Percentiles rank a stretch among this genome's conserved stretches.
These are phyloP conservation scores for Acromyrmex charruanus DNA, from an alignment of 1,140 invertebrate genomes.

Conservation along the genomic window DNA sequence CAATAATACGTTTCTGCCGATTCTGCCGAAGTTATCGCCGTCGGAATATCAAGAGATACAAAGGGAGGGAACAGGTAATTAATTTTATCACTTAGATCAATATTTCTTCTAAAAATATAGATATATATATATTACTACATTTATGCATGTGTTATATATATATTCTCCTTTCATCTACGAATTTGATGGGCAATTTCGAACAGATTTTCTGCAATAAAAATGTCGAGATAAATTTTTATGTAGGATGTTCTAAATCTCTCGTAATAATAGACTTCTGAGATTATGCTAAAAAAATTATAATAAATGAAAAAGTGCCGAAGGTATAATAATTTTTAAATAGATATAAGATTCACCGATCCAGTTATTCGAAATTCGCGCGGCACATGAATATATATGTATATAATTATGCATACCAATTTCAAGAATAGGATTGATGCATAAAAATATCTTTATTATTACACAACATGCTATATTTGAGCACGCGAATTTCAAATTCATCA, in stretches of 20 bases:
- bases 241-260: neutral
- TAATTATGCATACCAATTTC: neutral
- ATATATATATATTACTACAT: neutral
- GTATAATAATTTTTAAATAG: constrained; percentile 7
- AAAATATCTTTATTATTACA: neutral
- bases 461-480: neutral
- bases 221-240: neutral
- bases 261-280: neutral
- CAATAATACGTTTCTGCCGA: constrained; percentile 90
- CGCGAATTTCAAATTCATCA: neutral
- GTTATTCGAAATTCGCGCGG: neutral
- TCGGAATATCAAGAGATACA: constrained; percentile 85
- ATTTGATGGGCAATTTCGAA: neutral
- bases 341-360: neutral
- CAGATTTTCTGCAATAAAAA: neutral
- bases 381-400: neutral
- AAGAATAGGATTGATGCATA: neutral
- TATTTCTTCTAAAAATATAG: neutral
- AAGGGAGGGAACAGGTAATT: constrained; percentile 81
- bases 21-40: constrained; percentile 88
- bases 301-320: neutral
- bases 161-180: neutral
- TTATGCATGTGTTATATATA: neutral
- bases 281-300: neutral
- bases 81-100: constrained; percentile 1